Conservation (phyloP, 2,888 invertebrate genomes). For the Cheilosia vernalis region DNA sequence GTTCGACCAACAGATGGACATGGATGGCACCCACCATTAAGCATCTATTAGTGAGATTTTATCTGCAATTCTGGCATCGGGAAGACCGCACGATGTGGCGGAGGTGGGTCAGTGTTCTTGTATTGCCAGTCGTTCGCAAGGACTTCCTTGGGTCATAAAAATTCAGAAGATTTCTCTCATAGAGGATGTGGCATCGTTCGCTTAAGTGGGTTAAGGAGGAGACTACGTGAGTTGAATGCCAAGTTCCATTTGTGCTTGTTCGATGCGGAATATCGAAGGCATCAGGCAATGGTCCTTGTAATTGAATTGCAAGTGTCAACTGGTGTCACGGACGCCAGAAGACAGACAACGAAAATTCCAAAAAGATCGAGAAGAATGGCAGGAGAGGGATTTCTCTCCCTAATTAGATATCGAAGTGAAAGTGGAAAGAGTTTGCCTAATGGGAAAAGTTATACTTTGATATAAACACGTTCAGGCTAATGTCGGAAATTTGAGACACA, state of each 20-base stretch:
- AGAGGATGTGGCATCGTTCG: slow-evolving; percentile 56
- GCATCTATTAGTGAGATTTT: slow-evolving; percentile 72
- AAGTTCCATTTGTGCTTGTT: neutral
- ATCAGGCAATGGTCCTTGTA: slow-evolving; percentile 57
- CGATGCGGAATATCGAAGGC: slow-evolving; percentile 6
- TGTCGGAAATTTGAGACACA: too few species aligned
- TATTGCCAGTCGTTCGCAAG: slow-evolving; percentile 30
- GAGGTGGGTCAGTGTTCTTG: slow-evolving; percentile 1
- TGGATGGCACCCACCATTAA: slow-evolving; percentile 71
- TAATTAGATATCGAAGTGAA: slow-evolving; percentile 10
- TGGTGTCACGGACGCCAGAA: slow-evolving; percentile 46
- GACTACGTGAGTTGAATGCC: slow-evolving; percentile 63
- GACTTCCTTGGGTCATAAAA: slow-evolving; percentile 55
- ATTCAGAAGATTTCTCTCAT: slow-evolving; percentile 53
- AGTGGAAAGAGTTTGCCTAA: too few species aligned
- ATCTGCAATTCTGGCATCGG: slow-evolving; percentile 41
- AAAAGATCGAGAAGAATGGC: neutral
- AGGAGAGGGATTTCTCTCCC: neutral
- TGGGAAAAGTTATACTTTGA: too few species aligned
- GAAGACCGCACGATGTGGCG: neutral
- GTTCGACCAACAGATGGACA: slow-evolving; percentile 26
- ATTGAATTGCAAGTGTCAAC: slow-evolving; percentile 72
- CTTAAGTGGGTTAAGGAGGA: slow-evolving; percentile 73
- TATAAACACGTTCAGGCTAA: too few species aligned
- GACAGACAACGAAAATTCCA: neutral